Evolutionary conservation across 2,888 invertebrate species (phyloP).

Genomic region (Lasius platythorax): DNA sequence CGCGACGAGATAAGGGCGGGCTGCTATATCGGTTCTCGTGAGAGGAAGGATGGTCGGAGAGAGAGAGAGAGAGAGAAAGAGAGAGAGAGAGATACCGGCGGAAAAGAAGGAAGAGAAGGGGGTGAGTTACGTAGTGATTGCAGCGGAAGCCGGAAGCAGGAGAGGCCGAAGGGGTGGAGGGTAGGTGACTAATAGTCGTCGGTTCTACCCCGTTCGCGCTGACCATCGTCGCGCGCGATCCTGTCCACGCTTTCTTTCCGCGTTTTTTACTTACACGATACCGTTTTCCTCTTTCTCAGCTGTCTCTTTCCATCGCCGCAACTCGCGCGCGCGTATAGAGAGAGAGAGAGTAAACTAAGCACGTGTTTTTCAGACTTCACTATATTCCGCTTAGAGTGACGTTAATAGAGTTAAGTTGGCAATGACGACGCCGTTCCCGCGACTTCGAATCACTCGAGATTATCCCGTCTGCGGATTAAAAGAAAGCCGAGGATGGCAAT

Average conservation of each 20-base stretch:
- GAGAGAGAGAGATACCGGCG: constrained; percentile 28
- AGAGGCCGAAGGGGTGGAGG: constrained; percentile 62
- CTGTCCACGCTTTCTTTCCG: constrained; percentile 72
- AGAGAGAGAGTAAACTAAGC: constrained; percentile 36
- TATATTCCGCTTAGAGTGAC: constrained; percentile 52
- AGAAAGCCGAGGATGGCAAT: constrained; percentile 30
- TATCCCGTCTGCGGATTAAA: neutral
- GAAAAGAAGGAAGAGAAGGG: neutral
- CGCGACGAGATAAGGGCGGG: constrained; percentile 81
- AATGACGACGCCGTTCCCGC: constrained; percentile 44
- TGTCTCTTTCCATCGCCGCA: constrained; percentile 46
- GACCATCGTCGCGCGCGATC: constrained; percentile 70
- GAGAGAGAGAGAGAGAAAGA: constrained; percentile 51
- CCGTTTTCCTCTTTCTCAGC: neutral
- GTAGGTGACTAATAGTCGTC: constrained; percentile 79
- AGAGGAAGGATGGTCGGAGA: constrained; percentile 14
- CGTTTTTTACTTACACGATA: constrained; percentile 63
- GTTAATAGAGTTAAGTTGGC: constrained; percentile 52
- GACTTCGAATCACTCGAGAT: constrained; percentile 42
- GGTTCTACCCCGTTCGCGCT: constrained; percentile 70
- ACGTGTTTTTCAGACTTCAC: constrained; percentile 51
- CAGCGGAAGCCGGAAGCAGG: constrained; percentile 71
- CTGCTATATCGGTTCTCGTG: constrained; percentile 69
- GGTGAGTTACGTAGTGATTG: constrained; percentile 74
- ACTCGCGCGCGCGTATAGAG: constrained; percentile 23